These are phyloP conservation scores for Solenopsis fugax DNA, from an alignment of 1,140 invertebrate species.

Conservation along the genomic window DNA sequence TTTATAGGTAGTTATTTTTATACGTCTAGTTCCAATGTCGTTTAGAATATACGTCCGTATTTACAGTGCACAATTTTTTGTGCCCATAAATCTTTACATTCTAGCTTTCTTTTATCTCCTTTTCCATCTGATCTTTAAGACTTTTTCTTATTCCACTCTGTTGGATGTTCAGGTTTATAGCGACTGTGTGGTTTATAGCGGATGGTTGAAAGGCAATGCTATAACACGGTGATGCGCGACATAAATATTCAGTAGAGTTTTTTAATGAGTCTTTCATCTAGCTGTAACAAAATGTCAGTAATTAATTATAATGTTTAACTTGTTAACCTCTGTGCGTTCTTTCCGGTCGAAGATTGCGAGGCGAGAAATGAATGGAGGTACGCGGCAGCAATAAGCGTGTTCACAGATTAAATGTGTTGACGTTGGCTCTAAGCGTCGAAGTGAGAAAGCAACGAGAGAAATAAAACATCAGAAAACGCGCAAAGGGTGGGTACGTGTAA, in stretches of 20 bases:
- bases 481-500: constrained; percentile 9
- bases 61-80: constrained; percentile 24
- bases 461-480: constrained; percentile 36
- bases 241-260: constrained; percentile 16
- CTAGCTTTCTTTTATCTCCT: not conserved
- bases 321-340: not conserved
- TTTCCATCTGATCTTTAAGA: not conserved
- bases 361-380: not conserved
- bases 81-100: constrained; percentile 7
- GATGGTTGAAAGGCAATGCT: not conserved
- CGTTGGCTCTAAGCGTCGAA: constrained; percentile 16
- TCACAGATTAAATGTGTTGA: constrained; percentile 7
- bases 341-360: not conserved
- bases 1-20: constrained; percentile 14
- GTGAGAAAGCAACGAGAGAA: constrained; percentile 30
- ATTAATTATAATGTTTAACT: constrained; percentile 66
- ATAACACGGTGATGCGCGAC: not conserved
- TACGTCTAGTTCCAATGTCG: constrained; percentile 14
- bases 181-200: constrained; percentile 21
- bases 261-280: constrained; percentile 40
- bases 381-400: not conserved
- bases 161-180: constrained; percentile 17
- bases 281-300: constrained; percentile 27
- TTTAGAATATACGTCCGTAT: not conserved
- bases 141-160: constrained; percentile 9